phyloP scores from a whole-genome alignment of 2,888 invertebrate genomes.

The Neoitamus cyanurus region DNA sequence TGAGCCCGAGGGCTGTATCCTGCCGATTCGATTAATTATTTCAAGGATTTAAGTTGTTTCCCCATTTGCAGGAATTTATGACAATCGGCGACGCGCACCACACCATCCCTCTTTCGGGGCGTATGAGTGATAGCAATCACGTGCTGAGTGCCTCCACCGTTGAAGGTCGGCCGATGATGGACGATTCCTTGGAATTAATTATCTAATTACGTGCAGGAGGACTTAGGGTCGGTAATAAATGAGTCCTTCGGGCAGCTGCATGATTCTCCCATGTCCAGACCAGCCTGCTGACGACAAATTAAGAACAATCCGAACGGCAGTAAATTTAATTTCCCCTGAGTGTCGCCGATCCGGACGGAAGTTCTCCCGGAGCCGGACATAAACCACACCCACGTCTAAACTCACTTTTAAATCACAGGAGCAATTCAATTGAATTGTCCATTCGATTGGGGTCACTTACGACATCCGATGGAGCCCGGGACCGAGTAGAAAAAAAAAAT shows the following conservation, averaged over 20 bases:
- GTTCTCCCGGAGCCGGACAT: neutral
- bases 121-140: neutral
- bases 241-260: neutral
- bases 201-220: slow-evolving; percentile 3
- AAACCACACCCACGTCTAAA: slow-evolving; percentile 9
- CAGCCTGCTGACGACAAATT: neutral
- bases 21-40: neutral
- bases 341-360: neutral
- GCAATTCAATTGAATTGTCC: slow-evolving; percentile 22
- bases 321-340: slow-evolving; percentile 15
- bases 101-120: neutral
- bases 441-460: slow-evolving; percentile 18
- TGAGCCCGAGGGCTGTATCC: neutral
- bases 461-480: neutral
- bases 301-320: neutral
- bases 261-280: neutral
- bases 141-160: neutral
- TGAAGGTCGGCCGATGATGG: neutral
- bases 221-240: neutral
- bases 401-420: slow-evolving; percentile 10
- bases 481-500: neutral
- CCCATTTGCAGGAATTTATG: neutral
- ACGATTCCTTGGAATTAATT: neutral
- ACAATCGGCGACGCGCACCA: neutral
- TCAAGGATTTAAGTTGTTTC: neutral